phyloP scores from a whole-genome alignment of 1,140 invertebrate species.

The Coenobita brevimanus region DNA sequence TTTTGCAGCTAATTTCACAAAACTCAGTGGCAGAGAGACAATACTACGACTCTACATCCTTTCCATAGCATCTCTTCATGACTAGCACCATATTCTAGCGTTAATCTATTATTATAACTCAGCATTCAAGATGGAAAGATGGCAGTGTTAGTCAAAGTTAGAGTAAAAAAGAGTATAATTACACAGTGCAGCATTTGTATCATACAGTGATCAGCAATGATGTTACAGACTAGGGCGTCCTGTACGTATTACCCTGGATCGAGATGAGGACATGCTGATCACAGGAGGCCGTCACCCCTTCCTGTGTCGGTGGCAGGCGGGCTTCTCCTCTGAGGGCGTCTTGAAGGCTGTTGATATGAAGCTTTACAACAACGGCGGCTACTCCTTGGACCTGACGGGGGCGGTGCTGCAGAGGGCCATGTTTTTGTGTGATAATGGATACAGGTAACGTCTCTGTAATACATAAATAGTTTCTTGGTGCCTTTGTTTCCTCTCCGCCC shows the following conservation, averaged over 20 bases:
- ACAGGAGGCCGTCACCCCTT: slow-evolving; percentile 93
- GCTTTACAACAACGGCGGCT: slow-evolving; percentile 89
- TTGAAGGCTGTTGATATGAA: slow-evolving; percentile 82
- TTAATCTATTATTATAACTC: no score
- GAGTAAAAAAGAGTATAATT: neutral
- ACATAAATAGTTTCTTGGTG: no score
- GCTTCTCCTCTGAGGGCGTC: slow-evolving; percentile 83
- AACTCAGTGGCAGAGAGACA: no score
- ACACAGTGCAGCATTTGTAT: slow-evolving; percentile 73
- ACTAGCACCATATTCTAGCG: no score
- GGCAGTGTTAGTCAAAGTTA: no score
- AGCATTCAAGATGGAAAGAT: no score
- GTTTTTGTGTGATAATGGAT: slow-evolving; percentile 49
- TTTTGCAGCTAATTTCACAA: no score
- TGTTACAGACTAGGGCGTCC: slow-evolving; percentile 76
- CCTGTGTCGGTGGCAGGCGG: slow-evolving; percentile 88
- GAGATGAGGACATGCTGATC: slow-evolving; percentile 95
- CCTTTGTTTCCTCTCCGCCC: no score
- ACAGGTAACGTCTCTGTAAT: slow-evolving; percentile 22
- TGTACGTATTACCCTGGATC: slow-evolving; percentile 89
- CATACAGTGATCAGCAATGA: no score
- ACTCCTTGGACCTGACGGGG: slow-evolving; percentile 86
- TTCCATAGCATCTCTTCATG: no score
- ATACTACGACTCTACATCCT: no score
- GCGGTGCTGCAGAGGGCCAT: slow-evolving; percentile 46